A percentile compares a stretch with the other conserved stretches of the same genome.
Conservation (phyloP, 2,113 vertebrate species). For the Proteles cristata region DNA sequence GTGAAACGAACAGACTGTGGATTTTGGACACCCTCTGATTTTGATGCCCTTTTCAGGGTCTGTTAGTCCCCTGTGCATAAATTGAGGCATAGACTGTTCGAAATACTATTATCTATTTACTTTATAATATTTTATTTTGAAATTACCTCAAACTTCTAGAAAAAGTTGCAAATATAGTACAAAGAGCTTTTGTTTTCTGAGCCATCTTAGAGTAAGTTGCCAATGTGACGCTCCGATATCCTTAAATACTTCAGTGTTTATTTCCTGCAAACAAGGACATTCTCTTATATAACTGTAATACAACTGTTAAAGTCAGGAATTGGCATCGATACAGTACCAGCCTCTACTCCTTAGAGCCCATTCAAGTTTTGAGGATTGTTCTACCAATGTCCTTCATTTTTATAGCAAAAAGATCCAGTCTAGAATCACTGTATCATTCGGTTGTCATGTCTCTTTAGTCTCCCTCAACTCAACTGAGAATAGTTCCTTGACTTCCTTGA, state of each 20-base stretch:
- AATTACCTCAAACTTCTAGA: background rate
- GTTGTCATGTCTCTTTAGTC: background rate
- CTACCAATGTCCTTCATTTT: background rate
- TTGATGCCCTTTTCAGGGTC: background rate
- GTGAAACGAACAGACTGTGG: background rate
- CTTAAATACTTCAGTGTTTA: background rate
- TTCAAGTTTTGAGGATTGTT: background rate
- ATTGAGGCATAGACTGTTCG: background rate
- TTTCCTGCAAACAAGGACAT: background rate
- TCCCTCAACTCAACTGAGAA: background rate
- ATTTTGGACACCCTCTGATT: background rate
- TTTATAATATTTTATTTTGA: background rate
- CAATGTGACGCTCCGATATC: background rate
- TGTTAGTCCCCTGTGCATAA: background rate
- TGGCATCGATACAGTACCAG: background rate
- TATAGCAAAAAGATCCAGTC: background rate
- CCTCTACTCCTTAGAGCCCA: background rate
- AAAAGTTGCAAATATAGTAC: background rate
- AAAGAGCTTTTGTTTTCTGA: slow-evolving; percentile 39
- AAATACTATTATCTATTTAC: background rate
- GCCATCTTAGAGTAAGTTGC: background rate
- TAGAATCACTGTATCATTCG: background rate
- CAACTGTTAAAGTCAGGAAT: background rate
- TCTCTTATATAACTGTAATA: background rate
- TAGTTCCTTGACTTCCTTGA: background rate